Evolutionary conservation across 2,113 vertebrate genomes (phyloP).

Genomic region (Nothoprocta pentlandii): DNA sequence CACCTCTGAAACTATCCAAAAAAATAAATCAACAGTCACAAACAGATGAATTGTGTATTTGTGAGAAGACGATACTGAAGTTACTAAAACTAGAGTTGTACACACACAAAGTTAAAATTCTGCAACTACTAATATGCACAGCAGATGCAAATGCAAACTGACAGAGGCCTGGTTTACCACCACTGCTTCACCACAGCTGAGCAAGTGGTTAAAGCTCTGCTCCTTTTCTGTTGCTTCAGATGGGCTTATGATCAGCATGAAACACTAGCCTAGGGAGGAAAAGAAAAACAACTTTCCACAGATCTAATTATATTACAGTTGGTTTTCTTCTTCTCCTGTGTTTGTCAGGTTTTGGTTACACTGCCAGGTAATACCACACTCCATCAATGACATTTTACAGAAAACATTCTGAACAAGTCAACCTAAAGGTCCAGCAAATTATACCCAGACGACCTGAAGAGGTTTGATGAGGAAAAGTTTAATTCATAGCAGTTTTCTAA

Average conservation of each 20-base stretch:
- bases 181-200: neutral
- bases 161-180: neutral
- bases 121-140: neutral
- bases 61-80: neutral
- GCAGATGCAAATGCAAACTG: conserved; percentile 3
- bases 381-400: neutral
- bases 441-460: neutral
- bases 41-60: neutral
- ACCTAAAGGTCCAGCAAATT: conserved; percentile 1
- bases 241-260: rapidly evolving
- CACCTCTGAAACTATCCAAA: neutral
- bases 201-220: neutral
- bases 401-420: neutral
- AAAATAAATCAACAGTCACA: neutral
- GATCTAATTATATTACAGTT: neutral
- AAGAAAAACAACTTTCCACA: neutral
- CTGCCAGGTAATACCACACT: neutral
- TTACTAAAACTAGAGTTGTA: neutral
- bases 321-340: neutral
- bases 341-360: neutral
- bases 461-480: conserved; percentile 43
- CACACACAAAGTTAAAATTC: neutral
- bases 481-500: neutral
- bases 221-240: neutral
- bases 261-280: neutral